Evolutionary conservation across 2,888 invertebrate species (phyloP).

Genomic region (Dasypogon diadema): DNA sequence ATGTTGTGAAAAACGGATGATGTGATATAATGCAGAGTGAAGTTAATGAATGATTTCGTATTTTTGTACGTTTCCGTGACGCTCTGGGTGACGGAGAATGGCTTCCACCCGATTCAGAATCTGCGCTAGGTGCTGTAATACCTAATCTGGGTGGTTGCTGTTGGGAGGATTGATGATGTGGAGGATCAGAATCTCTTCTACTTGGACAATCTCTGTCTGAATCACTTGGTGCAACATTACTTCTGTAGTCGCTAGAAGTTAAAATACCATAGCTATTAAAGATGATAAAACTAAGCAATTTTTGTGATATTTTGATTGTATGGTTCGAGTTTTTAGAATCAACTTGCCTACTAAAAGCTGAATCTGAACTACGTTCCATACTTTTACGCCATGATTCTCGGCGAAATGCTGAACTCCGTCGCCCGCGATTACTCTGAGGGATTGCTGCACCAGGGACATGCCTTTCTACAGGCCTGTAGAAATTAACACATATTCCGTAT

Average conservation of each 20-base stretch:
- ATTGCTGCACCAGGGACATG: slow-evolving; percentile 64
- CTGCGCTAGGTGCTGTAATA: slow-evolving; percentile 76
- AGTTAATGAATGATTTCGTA: slow-evolving; percentile 93
- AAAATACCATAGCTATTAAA: slow-evolving; percentile 69
- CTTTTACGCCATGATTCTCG: slow-evolving; percentile 93
- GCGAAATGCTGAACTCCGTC: slow-evolving; percentile 73
- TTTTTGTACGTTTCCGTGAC: slow-evolving; percentile 82
- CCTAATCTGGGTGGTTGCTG: slow-evolving; percentile 73
- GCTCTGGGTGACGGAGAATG: slow-evolving; percentile 89
- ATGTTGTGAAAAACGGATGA: slow-evolving; percentile 99
- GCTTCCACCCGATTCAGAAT: slow-evolving; percentile 90
- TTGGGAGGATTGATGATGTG: slow-evolving; percentile 62
- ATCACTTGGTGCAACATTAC: slow-evolving; percentile 90
- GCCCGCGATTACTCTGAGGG: slow-evolving; percentile 63
- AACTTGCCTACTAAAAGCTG: slow-evolving; percentile 90
- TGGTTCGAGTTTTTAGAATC: not conserved
- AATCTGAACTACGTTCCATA: slow-evolving; percentile 92
- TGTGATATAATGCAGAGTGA: slow-evolving; percentile 98
- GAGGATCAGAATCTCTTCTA: slow-evolving; percentile 75
- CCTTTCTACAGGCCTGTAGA: slow-evolving; percentile 92
- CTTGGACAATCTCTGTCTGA: slow-evolving; percentile 89
- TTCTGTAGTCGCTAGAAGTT: slow-evolving; percentile 87
- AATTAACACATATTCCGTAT: slow-evolving; percentile 98
- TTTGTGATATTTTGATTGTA: not conserved
- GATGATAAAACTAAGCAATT: slow-evolving; percentile 57